Evolutionary conservation across 1,140 invertebrate species (phyloP).

Genomic region (Proctacanthus coquilletti): DNA sequence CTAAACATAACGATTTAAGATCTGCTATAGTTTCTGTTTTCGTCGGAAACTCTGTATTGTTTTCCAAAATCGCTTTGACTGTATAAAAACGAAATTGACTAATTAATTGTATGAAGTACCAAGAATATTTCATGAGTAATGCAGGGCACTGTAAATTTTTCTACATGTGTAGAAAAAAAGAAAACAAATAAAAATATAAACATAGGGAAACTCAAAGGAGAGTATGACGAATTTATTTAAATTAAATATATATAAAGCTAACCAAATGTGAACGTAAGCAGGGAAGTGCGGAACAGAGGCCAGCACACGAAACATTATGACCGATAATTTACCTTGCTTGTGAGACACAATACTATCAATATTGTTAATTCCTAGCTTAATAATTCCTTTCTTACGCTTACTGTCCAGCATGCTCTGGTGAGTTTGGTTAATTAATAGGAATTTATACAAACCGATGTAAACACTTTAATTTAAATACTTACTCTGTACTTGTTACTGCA

Average conservation of each 20-base stretch:
- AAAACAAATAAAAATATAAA: too few species aligned
- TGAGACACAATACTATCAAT: conserved; percentile 40
- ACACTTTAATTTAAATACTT: conserved; percentile 9
- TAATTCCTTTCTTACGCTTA: conserved; percentile 39
- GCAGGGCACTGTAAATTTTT: too few species aligned
- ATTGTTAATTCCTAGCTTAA: conserved; percentile 39
- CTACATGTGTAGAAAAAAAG: too few species aligned
- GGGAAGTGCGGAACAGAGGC: too few species aligned
- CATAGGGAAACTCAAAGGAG: too few species aligned
- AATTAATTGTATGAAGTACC: too few species aligned
- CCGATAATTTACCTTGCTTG: conserved; percentile 36
- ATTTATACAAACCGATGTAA: neutral
- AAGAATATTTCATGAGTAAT: too few species aligned
- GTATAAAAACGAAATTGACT: too few species aligned
- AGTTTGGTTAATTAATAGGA: neutral
- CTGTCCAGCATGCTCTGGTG: conserved; percentile 41
- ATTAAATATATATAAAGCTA: too few species aligned
- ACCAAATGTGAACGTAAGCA: too few species aligned
- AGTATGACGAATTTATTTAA: too few species aligned
- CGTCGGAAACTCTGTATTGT: conserved; percentile 43
- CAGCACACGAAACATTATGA: conserved; percentile 4
- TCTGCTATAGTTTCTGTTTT: conserved; percentile 56
- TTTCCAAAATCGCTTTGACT: conserved; percentile 51
- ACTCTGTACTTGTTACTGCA: conserved; percentile 60
- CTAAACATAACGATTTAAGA: conserved; percentile 56